phyloP scores from a whole-genome alignment of 2,888 invertebrate genomes.

The Drosophila kuntzei region DNA sequence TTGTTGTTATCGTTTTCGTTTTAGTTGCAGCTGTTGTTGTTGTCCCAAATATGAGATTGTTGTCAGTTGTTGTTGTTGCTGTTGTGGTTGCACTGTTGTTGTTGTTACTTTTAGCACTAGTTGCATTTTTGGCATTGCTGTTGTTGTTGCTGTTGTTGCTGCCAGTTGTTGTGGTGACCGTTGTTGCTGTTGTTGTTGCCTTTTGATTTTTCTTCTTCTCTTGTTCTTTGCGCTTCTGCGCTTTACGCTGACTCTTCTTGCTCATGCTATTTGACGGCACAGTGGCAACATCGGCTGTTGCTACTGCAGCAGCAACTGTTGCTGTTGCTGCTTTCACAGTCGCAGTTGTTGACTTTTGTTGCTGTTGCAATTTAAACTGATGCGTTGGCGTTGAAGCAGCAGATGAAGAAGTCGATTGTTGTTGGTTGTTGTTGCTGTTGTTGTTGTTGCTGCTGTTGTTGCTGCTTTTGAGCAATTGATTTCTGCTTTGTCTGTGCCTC shows the following conservation, averaged over 20 bases:
- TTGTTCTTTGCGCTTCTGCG: slow-evolving; percentile 76
- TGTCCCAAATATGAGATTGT: slow-evolving; percentile 46
- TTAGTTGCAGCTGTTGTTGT: slow-evolving; percentile 47
- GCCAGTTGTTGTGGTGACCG: not conserved
- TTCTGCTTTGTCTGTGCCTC: slow-evolving; percentile 28
- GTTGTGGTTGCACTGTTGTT: slow-evolving; percentile 33
- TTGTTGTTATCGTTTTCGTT: slow-evolving; percentile 30
- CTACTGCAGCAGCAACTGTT: slow-evolving; percentile 15
- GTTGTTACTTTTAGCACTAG: slow-evolving; percentile 32
- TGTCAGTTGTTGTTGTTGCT: slow-evolving; percentile 31
- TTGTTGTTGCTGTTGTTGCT: slow-evolving; percentile 32
- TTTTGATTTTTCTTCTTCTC: slow-evolving; percentile 79
- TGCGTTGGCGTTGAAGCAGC: slow-evolving; percentile 78
- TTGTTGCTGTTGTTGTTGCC: slow-evolving; percentile 29
- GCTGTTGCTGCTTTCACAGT: slow-evolving; percentile 8
- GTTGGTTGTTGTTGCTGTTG: slow-evolving; percentile 30
- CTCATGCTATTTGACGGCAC: slow-evolving; percentile 24
- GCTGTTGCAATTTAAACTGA: slow-evolving; percentile 36
- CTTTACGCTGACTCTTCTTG: slow-evolving; percentile 70
- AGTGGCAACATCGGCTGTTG: slow-evolving; percentile 23
- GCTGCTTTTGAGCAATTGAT: slow-evolving; percentile 1
- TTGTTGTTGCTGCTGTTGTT: slow-evolving; percentile 23
- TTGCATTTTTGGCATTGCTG: slow-evolving; percentile 30
- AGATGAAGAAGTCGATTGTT: slow-evolving; percentile 63
- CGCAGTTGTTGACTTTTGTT: slow-evolving; percentile 15